Conservation (phyloP, 2,797 vertebrate species). For the Schizopygopsis malacanthus region DNA sequence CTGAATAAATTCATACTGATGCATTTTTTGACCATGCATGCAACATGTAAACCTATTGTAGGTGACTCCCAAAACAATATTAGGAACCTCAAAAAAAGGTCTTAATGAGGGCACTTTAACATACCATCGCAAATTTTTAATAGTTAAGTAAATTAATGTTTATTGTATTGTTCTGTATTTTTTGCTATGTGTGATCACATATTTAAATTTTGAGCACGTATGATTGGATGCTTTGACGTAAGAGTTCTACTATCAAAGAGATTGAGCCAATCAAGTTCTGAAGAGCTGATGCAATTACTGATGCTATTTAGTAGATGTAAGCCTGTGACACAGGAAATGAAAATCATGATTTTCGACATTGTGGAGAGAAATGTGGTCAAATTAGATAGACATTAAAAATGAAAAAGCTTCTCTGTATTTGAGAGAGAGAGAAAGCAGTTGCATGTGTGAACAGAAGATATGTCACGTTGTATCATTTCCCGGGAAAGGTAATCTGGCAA, state of each 20-base stretch:
- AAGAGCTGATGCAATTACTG: slow-evolving; percentile 4
- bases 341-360: background rate
- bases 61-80: background rate
- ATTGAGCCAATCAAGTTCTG: slow-evolving; percentile 17
- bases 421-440: slow-evolving; percentile 1
- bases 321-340: background rate
- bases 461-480: background rate
- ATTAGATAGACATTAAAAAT: slow-evolving; percentile 5
- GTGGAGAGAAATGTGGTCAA: background rate
- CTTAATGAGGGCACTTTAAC: background rate
- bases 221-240: background rate
- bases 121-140: too few species aligned
- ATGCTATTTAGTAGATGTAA: background rate
- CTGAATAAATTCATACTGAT: background rate
- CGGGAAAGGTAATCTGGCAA: background rate
- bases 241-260: background rate
- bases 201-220: background rate
- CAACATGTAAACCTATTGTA: background rate
- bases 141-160: background rate
- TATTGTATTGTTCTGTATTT: background rate
- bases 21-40: background rate
- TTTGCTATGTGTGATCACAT: background rate
- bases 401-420: background rate
- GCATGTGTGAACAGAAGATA: background rate
- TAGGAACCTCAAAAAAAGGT: background rate